Evolutionary conservation across 53 echinoderm and acorn worm genomes (phyloP).

Genomic region (Glandiceps talaboti): DNA sequence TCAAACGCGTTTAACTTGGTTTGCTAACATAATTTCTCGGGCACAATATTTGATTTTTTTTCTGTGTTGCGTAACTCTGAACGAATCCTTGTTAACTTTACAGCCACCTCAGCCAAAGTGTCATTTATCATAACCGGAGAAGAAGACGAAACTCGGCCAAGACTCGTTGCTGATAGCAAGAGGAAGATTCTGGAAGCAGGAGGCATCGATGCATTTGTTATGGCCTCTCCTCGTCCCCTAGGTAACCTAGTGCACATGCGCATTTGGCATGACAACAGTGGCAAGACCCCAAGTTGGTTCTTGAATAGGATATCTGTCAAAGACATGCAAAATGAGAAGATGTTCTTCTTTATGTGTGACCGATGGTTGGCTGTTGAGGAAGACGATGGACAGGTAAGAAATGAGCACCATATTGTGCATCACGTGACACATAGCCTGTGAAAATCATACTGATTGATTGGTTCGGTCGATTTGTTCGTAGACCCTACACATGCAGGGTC

Average conservation of each 20-base stretch:
- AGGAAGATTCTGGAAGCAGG: conserved; percentile 49
- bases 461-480: too few species aligned
- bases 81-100: not conserved
- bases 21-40: too few species aligned
- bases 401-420: too few species aligned
- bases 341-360: conserved; percentile 75
- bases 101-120: conserved; percentile 56
- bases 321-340: conserved; percentile 46
- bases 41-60: too few species aligned
- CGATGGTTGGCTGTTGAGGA: conserved; percentile 91
- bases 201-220: conserved; percentile 60
- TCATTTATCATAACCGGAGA: conserved; percentile 62
- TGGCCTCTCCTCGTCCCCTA: conserved; percentile 50
- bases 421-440: too few species aligned
- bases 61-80: too few species aligned
- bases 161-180: conserved; percentile 45
- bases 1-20: too few species aligned
- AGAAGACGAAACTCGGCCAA: conserved; percentile 46
- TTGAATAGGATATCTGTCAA: conserved; percentile 59
- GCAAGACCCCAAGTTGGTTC: conserved; percentile 44
- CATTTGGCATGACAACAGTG: conserved; percentile 79
- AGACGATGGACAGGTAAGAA: conserved; percentile 79
- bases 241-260: conserved; percentile 61
- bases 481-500: too few species aligned
- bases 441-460: too few species aligned